Conservation (phyloP, 35 echinoderm and acorn worm genomes). For the Amphiura filiformis region DNA sequence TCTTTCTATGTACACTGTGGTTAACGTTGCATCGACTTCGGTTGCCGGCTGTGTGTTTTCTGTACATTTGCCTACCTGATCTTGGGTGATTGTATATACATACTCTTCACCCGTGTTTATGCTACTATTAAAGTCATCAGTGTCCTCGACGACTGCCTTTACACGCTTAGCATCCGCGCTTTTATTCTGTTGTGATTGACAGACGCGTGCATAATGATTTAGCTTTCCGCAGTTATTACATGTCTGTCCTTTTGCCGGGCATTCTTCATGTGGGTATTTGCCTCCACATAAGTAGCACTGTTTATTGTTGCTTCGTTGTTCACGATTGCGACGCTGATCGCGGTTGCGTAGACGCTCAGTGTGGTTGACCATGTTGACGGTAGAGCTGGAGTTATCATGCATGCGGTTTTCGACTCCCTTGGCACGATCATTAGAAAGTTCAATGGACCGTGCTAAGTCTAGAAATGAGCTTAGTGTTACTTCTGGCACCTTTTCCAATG, state of each 20-base stretch:
- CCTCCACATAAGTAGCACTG: constrained; percentile 38
- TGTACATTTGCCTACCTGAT: too few relatives aligned
- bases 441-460: constrained; percentile 14
- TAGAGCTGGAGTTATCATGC: background rate
- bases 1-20: background rate
- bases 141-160: background rate
- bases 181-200: background rate
- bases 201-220: constrained; percentile 24
- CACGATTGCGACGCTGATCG: background rate
- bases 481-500: constrained; percentile 26
- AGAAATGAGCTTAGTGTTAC: background rate
- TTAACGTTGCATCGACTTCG: background rate
- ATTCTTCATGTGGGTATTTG: constrained; percentile 48
- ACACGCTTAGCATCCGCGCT: background rate
- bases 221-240: constrained; percentile 35
- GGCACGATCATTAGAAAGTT: constrained; percentile 20
- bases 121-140: too few relatives aligned
- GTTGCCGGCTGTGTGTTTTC: too few relatives aligned
- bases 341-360: background rate
- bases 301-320: background rate
- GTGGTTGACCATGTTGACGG: background rate
- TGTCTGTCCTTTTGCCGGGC: constrained; percentile 47
- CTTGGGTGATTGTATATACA: background rate
- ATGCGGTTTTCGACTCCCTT: background rate
- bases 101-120: background rate